These are phyloP conservation scores for Isaurus tuberculatus DNA, from an alignment of 92 coral and sea anemone genomes.

Conservation along the genomic window DNA sequence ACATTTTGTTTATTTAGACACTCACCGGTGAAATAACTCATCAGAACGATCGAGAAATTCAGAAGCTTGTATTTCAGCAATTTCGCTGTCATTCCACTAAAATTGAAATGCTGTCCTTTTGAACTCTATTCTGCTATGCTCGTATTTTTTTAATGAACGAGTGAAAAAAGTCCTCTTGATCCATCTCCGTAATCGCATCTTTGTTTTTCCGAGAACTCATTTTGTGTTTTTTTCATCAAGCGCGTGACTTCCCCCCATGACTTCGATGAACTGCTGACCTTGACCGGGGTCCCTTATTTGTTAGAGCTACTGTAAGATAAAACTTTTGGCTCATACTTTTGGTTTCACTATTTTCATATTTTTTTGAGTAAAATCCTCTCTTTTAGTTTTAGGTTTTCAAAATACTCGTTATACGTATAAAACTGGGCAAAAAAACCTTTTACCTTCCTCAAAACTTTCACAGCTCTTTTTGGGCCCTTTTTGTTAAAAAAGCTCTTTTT, in stretches of 20 bases:
- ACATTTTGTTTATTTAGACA: neutral
- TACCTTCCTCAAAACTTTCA: no score
- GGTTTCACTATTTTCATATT: neutral
- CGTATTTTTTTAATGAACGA: neutral
- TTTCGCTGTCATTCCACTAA: slow-evolving; percentile 37
- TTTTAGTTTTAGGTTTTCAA: no score
- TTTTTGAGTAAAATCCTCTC: neutral
- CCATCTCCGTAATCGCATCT: neutral
- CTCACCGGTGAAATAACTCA: slow-evolving; percentile 71
- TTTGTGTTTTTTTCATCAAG: neutral
- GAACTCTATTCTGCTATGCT: neutral
- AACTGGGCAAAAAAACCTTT: no score
- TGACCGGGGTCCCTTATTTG: neutral
- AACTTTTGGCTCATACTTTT: neutral
- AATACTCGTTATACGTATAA: no score
- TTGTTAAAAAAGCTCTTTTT: neutral
- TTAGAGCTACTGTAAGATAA: neutral
- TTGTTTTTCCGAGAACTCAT: neutral
- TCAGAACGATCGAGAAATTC: slow-evolving; percentile 60
- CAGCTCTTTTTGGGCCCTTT: no score
- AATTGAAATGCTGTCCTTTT: neutral
- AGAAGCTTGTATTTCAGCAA: slow-evolving; percentile 32
- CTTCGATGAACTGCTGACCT: neutral
- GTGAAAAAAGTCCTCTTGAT: neutral
- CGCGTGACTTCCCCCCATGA: slow-evolving; percentile 25